Evolutionary conservation across 2,888 invertebrate genomes (phyloP).

Genomic region (Norana najaformis): DNA sequence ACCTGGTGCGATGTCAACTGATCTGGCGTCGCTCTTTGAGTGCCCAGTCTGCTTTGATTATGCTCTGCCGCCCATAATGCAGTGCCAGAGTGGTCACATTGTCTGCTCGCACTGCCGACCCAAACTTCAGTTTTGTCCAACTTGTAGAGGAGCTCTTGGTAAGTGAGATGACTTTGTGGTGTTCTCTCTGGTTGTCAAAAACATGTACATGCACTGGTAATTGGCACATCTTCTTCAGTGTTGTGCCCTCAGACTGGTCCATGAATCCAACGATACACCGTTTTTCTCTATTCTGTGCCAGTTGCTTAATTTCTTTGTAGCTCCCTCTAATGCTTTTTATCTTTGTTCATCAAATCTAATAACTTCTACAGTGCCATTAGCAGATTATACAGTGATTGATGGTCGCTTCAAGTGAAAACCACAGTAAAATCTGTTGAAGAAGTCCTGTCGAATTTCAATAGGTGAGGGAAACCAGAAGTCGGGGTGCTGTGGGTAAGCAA

Average conservation of each 20-base stretch:
- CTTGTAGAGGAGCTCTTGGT: slow-evolving; percentile 90
- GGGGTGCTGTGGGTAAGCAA: too few species aligned
- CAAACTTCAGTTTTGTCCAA: slow-evolving; percentile 95
- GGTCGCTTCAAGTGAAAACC: too few species aligned
- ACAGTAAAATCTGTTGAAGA: too few species aligned
- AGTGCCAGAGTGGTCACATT: slow-evolving; percentile 97
- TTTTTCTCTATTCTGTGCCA: too few species aligned
- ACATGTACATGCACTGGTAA: not conserved
- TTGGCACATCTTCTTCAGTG: not conserved
- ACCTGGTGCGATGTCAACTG: slow-evolving; percentile 43
- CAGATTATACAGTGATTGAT: too few species aligned
- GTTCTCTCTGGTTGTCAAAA: not conserved
- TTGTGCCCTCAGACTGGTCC: not conserved
- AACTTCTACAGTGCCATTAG: not conserved
- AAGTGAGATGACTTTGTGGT: slow-evolving; percentile 39
- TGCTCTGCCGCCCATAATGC: slow-evolving; percentile 96
- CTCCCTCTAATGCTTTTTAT: not conserved
- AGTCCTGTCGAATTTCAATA: too few species aligned
- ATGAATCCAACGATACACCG: too few species aligned
- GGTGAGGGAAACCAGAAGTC: too few species aligned
- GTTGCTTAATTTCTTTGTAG: not conserved
- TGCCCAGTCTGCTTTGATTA: slow-evolving; percentile 94
- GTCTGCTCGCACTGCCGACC: slow-evolving; percentile 96
- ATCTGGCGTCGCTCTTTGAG: slow-evolving; percentile 64
- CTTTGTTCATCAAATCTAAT: not conserved